These are phyloP conservation scores for Typhlomys cinereus DNA, from an alignment of 2,113 vertebrate species.

Conservation along the genomic window DNA sequence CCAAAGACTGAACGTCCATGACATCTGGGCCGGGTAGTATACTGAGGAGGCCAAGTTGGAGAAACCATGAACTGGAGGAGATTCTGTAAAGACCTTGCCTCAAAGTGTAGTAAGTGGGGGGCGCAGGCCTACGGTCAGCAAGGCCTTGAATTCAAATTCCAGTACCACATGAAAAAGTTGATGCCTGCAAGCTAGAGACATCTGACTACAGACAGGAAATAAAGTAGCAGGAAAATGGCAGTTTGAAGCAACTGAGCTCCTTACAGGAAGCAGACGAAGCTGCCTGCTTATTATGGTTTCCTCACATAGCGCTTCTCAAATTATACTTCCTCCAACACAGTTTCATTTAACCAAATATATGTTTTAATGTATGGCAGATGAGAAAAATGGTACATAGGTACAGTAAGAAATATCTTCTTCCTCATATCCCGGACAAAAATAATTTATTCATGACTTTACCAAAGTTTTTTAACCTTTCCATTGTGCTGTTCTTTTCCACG, in stretches of 20 bases:
- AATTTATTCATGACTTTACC: neutral
- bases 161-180: neutral
- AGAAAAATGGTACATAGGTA: conserved; percentile 8
- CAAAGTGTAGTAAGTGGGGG: neutral
- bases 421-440: neutral
- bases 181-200: neutral
- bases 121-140: neutral
- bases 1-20: neutral
- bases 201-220: neutral
- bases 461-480: neutral
- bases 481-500: neutral
- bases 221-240: neutral
- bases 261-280: neutral
- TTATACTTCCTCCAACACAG: neutral
- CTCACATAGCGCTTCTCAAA: neutral
- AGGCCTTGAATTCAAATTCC: neutral
- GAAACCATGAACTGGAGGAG: neutral
- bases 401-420: neutral
- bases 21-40: neutral
- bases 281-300: neutral
- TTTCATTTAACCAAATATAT: conserved; percentile 20
- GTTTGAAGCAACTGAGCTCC: neutral
- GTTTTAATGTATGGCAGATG: neutral
- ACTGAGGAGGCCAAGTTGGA: neutral
- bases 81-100: neutral